phyloP scores from a whole-genome alignment of 1,140 invertebrate genomes.

The Lepidurus couesii region DNA sequence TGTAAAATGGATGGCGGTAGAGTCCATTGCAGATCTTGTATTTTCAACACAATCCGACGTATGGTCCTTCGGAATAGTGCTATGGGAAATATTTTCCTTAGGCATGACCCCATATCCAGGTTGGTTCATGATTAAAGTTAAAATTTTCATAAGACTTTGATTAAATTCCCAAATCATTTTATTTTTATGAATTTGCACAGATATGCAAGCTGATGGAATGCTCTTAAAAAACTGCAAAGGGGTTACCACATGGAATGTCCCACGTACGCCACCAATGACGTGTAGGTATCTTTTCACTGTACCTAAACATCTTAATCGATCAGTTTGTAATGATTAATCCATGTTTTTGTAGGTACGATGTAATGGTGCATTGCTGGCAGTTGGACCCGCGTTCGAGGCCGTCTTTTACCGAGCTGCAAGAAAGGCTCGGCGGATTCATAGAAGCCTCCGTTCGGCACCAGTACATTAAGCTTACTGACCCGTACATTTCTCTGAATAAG shows the following conservation, averaged over 20 bases:
- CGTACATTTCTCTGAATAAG: slow-evolving; percentile 64
- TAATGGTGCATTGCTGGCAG: slow-evolving; percentile 82
- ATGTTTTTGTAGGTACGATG: slow-evolving; percentile 52
- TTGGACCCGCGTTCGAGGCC: slow-evolving; percentile 68
- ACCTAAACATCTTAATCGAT: background rate
- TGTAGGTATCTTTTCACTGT: background rate
- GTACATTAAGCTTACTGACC: slow-evolving; percentile 78
- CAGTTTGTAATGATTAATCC: background rate
- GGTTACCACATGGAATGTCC: slow-evolving; percentile 29
- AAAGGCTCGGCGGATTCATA: slow-evolving; percentile 67
- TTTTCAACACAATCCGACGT: slow-evolving; percentile 46
- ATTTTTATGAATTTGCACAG: background rate
- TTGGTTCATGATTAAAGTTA: slow-evolving; percentile 25
- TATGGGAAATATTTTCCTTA: slow-evolving; percentile 49
- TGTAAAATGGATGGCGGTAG: slow-evolving; percentile 50
- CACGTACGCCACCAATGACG: background rate
- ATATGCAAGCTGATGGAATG: background rate
- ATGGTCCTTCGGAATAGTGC: slow-evolving; percentile 49
- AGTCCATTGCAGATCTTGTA: slow-evolving; percentile 42
- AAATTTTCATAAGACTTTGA: background rate
- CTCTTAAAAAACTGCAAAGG: slow-evolving; percentile 22
- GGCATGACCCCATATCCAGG: slow-evolving; percentile 43
- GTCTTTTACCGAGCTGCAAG: slow-evolving; percentile 66
- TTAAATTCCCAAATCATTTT: background rate
- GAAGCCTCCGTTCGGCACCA: slow-evolving; percentile 75